Evolutionary conservation across 2,888 invertebrate genomes (phyloP), one percentile per base, ranked within the genome.

Genomic region (Nysson spinosus): DNA sequence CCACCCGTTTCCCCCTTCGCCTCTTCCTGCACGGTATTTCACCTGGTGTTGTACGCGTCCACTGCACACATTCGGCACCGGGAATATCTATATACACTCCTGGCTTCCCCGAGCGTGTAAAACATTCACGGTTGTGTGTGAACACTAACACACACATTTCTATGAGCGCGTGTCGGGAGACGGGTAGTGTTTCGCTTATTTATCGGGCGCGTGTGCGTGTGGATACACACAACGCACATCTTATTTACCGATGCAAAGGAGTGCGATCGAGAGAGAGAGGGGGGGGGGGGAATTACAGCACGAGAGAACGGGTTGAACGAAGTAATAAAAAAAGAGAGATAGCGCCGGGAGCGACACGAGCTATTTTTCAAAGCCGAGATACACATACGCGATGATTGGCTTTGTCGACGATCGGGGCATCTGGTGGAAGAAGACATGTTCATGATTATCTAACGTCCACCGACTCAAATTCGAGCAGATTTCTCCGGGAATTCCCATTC

Each of bases 171-270:
- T 17, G 19, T 66, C 30, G 50, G 32, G 43, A 37, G 26, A 50
- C 26, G 32, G 52, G 37, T 42, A 28, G 55, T 35, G 35, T 60
- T 64, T 64, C 60, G 56, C 69, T 68, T 69, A 62, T 67, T 68
- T 68, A 68, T 62, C 69, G 55, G 28, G 60, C 57, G 55, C 58
- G 49, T 52, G 55, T 50, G 44, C 40, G 37, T 39, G 32, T 6
- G 47, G n/a, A 58, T 44, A 54, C 42, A 68, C 60, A 66, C 55
- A 57, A 34, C 57, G 50, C 54, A 50, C 69, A 47, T 69, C 58
- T 69, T 69, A 69, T 69, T 69, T 69, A 58, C 55, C 68, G 49
- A 64, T n/a, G 39, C 30, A 26, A 39, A 32, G 19, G 51, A 40
- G 28, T 28, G 50, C 39, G 42, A n/a, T 4, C 19, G 19, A 54